Base-by-base conservation (phyloP, 1,140 invertebrate species). In the Bombus waltoni region DNA sequence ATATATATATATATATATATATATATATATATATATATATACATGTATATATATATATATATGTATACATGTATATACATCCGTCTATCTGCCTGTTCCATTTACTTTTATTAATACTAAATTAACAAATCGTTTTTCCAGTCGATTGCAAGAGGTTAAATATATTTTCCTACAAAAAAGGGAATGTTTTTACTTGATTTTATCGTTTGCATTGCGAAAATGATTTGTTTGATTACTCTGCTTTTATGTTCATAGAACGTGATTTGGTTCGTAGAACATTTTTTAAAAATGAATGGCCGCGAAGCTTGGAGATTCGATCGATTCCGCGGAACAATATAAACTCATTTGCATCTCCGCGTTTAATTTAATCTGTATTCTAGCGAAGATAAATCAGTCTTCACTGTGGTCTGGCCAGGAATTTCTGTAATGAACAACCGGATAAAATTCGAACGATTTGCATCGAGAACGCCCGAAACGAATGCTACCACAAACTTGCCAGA, bases 371-470 rank as follows among this genome's bases (percentile, higher is more conserved):
- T 53, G 73, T 13, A 32, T 35, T 15, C n/a, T 5, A 32, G 42
- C 73, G 32, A 53, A 35, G 73, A 75, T 75, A 75, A 47, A 75
- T 75, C 44, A 35, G 42, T 35, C 42, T 75, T 75, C 73, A 10
- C 9, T 44, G 44, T 22, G 73, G 44, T 35, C 44, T 44, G 44
- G 73, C 44, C 32, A 53, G 73, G 73, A 75, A 75, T 75, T 75
- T 75, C 73, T 75, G 42, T 53, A 75, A 75, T 75, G 73, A 75
- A 75, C 73, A 75, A 13, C 9, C 18, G 73, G 44, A 53, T 75
- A 35, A 53, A 75, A 75, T 53, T 53, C 44, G 42, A 32, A 13
- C 44, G 73, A 75, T 75, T 32, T 75, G 42, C 73, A 75, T 75
- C 22, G 42, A 44, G 65, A 18, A 47, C n/a, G 42, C 42, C 13